Evolutionary conservation across 1,140 invertebrate species (phyloP).

Genomic region (Lucilia sericata): DNA sequence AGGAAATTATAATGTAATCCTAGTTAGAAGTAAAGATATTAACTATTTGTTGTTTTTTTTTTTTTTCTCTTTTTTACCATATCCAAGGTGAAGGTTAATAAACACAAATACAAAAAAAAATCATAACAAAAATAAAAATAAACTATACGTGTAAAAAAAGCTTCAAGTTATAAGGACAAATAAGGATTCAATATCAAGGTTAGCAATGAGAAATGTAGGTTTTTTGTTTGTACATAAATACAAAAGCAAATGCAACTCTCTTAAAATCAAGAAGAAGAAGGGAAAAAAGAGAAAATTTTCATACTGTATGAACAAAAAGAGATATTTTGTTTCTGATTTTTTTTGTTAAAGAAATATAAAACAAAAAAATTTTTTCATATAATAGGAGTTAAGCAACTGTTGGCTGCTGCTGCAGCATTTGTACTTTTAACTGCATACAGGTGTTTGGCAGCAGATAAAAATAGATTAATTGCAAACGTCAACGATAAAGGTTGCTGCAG

Average conservation of each 20-base stretch:
- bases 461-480: constrained; percentile 20
- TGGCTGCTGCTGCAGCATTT: not conserved
- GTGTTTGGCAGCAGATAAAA: constrained; percentile 19
- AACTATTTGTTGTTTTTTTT: not conserved
- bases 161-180: not conserved
- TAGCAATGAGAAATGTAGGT: not conserved
- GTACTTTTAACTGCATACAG: not conserved
- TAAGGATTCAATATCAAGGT: constrained; percentile 38
- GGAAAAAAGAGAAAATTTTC: not conserved
- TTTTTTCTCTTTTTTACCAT: not conserved
- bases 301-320: not conserved
- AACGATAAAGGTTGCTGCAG: constrained; percentile 5
- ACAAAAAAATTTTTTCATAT: not conserved
- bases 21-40: constrained; percentile 10
- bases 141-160: constrained; percentile 29
- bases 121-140: constrained; percentile 15
- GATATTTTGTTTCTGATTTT: not conserved
- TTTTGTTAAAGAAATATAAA: not conserved
- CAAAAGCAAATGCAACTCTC: not conserved
- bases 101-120: constrained; percentile 34
- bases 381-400: not conserved
- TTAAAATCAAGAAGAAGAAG: not conserved
- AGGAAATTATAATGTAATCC: not conserved
- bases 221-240: not conserved
- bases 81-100: constrained; percentile 32